Percentiles rank a stretch among this genome's conserved stretches.
Conservation (phyloP, 1,140 invertebrate genomes). For the Anadara kagoshimensis region DNA sequence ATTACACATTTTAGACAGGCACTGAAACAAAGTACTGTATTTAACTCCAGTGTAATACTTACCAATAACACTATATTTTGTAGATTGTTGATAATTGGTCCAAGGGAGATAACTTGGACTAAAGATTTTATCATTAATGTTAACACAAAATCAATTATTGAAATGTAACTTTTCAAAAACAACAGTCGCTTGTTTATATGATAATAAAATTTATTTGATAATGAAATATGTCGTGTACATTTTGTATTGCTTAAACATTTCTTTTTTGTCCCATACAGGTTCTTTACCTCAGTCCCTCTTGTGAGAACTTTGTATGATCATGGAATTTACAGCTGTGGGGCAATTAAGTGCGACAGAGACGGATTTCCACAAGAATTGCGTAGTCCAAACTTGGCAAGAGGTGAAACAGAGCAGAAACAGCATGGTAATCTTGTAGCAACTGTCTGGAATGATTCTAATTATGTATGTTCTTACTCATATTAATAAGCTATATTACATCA, state of each 20-base stretch:
- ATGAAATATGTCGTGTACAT: no score
- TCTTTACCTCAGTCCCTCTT: conserved; percentile 8
- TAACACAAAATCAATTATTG: no score
- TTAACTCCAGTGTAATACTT: no score
- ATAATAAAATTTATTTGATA: no score
- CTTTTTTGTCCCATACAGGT: background rate
- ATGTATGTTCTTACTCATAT: no score
- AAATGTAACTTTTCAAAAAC: no score
- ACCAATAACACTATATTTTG: no score
- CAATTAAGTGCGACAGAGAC: conserved; percentile 12
- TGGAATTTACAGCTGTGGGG: conserved; percentile 22
- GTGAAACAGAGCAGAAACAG: conserved; percentile 18
- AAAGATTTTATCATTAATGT: no score
- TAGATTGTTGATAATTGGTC: no score
- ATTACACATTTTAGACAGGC: no score
- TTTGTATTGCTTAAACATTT: background rate
- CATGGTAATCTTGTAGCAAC: conserved; percentile 15
- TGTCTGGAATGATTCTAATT: conserved; percentile 8
- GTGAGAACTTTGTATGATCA: background rate
- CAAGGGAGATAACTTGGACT: background rate
- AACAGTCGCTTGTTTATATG: no score
- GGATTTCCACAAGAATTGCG: conserved; percentile 7
- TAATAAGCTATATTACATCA: no score
- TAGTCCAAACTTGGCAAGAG: conserved; percentile 12
- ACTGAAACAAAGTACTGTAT: background rate